A percentile compares a stretch with the other conserved stretches of the same genome.
Conservation (phyloP, 1,140 invertebrate genomes). For the Gryon sp. region DNA sequence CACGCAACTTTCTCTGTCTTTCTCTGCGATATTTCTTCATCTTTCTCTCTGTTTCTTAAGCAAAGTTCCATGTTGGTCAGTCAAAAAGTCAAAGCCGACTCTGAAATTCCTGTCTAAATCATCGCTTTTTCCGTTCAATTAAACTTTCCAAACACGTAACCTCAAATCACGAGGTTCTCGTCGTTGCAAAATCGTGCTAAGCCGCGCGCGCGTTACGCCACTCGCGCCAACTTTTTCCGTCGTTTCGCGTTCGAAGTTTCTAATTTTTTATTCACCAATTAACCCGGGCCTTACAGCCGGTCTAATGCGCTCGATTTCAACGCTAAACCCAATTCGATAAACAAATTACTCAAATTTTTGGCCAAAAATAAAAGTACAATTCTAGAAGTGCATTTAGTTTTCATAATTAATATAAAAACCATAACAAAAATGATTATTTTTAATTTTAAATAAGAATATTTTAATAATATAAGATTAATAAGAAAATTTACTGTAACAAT, state of each 20-base stretch:
- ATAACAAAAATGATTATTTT: too few relatives aligned
- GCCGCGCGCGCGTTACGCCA: slow-evolving; percentile 47
- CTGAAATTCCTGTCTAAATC: not conserved
- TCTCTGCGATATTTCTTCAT: too few relatives aligned
- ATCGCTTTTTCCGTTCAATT: slow-evolving; percentile 33
- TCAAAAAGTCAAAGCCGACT: not conserved
- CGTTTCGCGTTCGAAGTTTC: slow-evolving; percentile 49
- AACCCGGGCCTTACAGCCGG: slow-evolving; percentile 38
- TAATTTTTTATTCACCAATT: slow-evolving; percentile 61
- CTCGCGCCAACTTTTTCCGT: slow-evolving; percentile 53
- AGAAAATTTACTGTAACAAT: too few relatives aligned
- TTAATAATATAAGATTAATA: too few relatives aligned
- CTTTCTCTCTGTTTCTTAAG: too few relatives aligned
- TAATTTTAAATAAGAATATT: too few relatives aligned
- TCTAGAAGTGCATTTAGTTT: too few relatives aligned
- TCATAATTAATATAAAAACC: too few relatives aligned
- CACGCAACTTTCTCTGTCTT: too few relatives aligned
- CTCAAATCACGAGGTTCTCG: slow-evolving; percentile 40
- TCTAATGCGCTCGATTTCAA: slow-evolving; percentile 46
- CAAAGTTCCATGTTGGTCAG: too few relatives aligned
- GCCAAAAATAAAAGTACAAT: too few relatives aligned
- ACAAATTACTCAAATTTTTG: too few relatives aligned
- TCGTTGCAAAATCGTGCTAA: slow-evolving; percentile 54
- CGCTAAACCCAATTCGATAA: slow-evolving; percentile 13
- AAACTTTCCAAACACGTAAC: slow-evolving; percentile 48